Evolutionary conservation across 1,140 invertebrate genomes (phyloP), one percentile per base, ranked within the genome.

Genomic region (Drosophila pallidifrons): DNA sequence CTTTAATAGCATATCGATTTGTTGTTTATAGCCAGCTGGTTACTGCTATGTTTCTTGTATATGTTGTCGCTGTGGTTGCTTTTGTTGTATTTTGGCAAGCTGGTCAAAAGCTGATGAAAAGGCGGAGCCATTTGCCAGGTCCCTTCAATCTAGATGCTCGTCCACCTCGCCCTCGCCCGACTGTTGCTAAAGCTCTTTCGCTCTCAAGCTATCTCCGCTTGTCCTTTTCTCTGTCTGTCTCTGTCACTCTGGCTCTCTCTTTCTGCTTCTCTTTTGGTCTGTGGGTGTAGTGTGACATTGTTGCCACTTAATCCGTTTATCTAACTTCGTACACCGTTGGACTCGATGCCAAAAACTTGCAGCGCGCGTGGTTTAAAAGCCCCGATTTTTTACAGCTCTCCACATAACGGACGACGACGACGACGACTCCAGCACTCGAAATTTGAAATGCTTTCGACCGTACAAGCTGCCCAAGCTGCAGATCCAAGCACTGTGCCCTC

Each of bases 301-400:
- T 89, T 85, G 85, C 66, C 85, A 89, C 88, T 91, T 92, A 92
- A 92, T 92, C 91, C 91, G 91, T 92, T 92, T 92, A 92, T 92
- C 91, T 91, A 92, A 88, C 87, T 92, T 92, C 91, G 91, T 92
- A 92, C 91, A 92, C 91, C 88, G 87, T 79, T 92, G 91, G 91
- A 91, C 91, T 92, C 89, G 85, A 90, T 91, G 82, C 78, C 77
- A 38, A 66, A 75, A 81, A 81, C 76, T 75, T 74, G 54, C 52
- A 73, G 75, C 82, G 87, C 88, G 85, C 82, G 75, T 88, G 83
- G 71, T 68, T 81, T 75, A 69, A 85, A 80, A 83, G 75, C 77
- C 55, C 60, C 55, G 75, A 74, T 74, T 74, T 54, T 67, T 66
- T 65, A 55, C 51, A 64, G 46, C 45, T 60, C 55, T 63, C 72